These are phyloP conservation scores for Styela plicata DNA, from an alignment of 23 tunicate genomes.

Conservation along the genomic window DNA sequence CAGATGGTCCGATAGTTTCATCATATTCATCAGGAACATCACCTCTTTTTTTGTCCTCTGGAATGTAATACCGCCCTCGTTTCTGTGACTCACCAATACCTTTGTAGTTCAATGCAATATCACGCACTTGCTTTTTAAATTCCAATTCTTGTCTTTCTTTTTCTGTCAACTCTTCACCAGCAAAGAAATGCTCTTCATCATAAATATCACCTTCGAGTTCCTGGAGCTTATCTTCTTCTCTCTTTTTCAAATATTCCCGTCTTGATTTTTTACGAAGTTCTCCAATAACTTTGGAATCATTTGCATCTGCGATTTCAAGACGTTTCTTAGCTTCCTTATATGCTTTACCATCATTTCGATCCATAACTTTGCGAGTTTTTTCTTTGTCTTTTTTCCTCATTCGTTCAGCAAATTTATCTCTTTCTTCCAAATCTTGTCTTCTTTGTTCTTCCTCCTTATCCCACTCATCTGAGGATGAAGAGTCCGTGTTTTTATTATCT, in stretches of 20 bases:
- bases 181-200: conserved; percentile 92
- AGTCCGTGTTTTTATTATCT: not conserved
- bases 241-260: conserved; percentile 85
- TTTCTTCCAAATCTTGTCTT: conserved; percentile 66
- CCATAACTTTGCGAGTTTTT: conserved; percentile 77
- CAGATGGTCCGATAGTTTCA: conserved; percentile 28
- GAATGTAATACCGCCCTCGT: conserved; percentile 79
- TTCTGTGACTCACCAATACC: conserved; percentile 67
- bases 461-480: conserved; percentile 93
- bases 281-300: conserved; percentile 4
- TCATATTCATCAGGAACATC: conserved; percentile 88
- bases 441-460: conserved; percentile 79
- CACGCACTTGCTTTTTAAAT: conserved; percentile 72
- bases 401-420: conserved; percentile 82
- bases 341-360: conserved; percentile 29
- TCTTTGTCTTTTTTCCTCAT: conserved; percentile 84
- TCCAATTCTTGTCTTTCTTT: conserved; percentile 57
- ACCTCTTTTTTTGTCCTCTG: conserved; percentile 69
- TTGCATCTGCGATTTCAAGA: conserved; percentile 31
- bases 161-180: conserved; percentile 76
- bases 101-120: conserved; percentile 77
- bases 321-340: conserved; percentile 22
- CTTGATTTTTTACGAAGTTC: conserved; percentile 92
- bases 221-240: conserved; percentile 88
- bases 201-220: conserved; percentile 86